Base-by-base conservation (phyloP, 35 echinoderm and acorn worm species). In the Amphiura filiformis region DNA sequence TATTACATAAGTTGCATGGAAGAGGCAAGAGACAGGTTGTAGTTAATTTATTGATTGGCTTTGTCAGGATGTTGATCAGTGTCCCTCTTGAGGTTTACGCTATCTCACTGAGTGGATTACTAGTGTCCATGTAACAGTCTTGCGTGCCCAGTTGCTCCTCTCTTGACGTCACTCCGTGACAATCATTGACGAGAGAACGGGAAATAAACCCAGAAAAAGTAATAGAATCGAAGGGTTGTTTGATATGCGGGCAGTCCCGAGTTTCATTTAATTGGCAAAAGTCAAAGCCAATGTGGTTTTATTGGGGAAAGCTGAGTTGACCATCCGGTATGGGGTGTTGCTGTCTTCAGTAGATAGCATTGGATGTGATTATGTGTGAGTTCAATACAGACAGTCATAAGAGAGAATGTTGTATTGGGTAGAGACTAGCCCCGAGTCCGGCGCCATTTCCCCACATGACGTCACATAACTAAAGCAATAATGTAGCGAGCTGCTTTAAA, bases 301-400 rank as follows among this genome's bases (percentile, higher is more conserved):
- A 70, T 70, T 70, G 61, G n/a, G n/a, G 2, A 70, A 70, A 70
- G 17, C 26, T 23, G 7, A 23, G 28, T 70, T 70, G 61, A 70
- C 61, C 61, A 52, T 52, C 7, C 44, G 3, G 41, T 70, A 5
- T 70, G 61, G 7, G 3, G 2, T 26, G 15, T 70, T 11, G 28
- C 61, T 70, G 26, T 70, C 61, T 70, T 70, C 61, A 70, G 61
- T 70, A 70, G 61, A 70, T 70, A 70, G 61, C 61, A 70, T 4
- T 52, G 44, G 7, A 7, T 11, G 44, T 20, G 20, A 20, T 52
- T n/a, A n/a, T n/a, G 7, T 52, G 7, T 52, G 44, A 52, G 7
- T 52, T 26, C 61, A 15, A 70, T n/a, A 70, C 26, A 70, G 5
- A 70, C 61, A n/a, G 28, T 18, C 15, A 70, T 70, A 23, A 26